Evolutionary conservation across 2,113 vertebrate species (phyloP).

Genomic region (Gopherus evgoodei): DNA sequence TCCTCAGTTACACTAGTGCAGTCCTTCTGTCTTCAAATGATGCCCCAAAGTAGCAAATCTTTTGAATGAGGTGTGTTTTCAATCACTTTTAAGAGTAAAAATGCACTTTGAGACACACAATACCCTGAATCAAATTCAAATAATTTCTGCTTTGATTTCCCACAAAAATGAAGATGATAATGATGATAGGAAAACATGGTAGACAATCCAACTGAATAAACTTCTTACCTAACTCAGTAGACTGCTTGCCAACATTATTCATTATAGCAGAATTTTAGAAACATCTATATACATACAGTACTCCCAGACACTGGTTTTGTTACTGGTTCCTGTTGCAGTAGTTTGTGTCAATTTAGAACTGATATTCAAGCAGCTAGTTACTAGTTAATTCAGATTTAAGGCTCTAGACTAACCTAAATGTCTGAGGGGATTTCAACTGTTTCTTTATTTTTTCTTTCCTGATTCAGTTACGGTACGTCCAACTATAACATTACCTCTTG

Average conservation of each 20-base stretch:
- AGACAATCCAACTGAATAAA: not conserved
- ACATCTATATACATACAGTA: not conserved
- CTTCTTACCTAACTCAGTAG: not conserved
- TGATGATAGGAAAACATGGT: not conserved
- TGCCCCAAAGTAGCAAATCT: not conserved
- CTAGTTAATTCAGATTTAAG: not conserved
- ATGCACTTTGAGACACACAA: not conserved
- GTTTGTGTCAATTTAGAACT: not conserved
- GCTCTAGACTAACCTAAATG: not conserved
- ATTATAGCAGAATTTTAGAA: not conserved
- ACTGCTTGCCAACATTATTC: not conserved
- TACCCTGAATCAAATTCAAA: not conserved
- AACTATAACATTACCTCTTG: not conserved
- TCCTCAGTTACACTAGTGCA: not conserved
- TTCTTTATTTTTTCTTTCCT: not conserved
- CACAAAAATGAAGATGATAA: not conserved
- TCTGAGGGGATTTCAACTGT: not conserved
- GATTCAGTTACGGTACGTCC: not conserved
- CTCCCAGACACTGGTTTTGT: not conserved
- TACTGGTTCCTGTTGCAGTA: not conserved
- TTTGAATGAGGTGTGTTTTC: not conserved
- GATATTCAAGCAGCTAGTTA: not conserved
- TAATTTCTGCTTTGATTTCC: rapidly evolving
- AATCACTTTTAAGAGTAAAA: not conserved
- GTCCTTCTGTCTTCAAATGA: not conserved